Conservation (phyloP, 1,140 invertebrate genomes). For the Diprion similis region DNA sequence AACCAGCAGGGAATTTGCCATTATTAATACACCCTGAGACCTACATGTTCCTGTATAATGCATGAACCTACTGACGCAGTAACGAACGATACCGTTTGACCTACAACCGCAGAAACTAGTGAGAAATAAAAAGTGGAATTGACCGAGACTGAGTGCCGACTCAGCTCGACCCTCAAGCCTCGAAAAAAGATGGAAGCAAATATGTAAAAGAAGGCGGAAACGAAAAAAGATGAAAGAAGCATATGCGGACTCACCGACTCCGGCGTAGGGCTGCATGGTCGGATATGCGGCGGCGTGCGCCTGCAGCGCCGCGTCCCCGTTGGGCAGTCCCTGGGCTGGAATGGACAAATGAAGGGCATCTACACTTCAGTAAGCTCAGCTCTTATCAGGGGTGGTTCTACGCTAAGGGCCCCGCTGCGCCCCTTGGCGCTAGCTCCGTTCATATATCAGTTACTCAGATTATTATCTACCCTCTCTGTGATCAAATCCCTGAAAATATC, state of each 20-base stretch:
- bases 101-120: no score
- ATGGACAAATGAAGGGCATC: slow-evolving; percentile 77
- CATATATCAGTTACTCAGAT: no score
- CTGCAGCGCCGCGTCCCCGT: slow-evolving; percentile 84
- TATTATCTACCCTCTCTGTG: no score
- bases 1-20: no score
- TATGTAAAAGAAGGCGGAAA: background rate
- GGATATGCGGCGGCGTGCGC: slow-evolving; percentile 83
- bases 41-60: no score
- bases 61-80: no score
- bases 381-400: slow-evolving; percentile 55
- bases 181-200: background rate
- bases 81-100: no score
- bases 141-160: no score
- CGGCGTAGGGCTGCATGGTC: slow-evolving; percentile 87
- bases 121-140: no score
- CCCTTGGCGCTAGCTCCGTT: slow-evolving; percentile 6
- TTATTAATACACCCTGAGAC: no score
- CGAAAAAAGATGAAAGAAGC: slow-evolving; percentile 5
- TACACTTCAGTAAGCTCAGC: slow-evolving; percentile 66
- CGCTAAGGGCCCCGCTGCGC: slow-evolving; percentile 50
- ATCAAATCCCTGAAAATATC: no score
- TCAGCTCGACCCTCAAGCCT: background rate
- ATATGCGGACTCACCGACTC: slow-evolving; percentile 79
- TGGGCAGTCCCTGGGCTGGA: slow-evolving; percentile 86